phyloP scores from a whole-genome alignment of 1,140 invertebrate species.

The Cydia fagiglandana region DNA sequence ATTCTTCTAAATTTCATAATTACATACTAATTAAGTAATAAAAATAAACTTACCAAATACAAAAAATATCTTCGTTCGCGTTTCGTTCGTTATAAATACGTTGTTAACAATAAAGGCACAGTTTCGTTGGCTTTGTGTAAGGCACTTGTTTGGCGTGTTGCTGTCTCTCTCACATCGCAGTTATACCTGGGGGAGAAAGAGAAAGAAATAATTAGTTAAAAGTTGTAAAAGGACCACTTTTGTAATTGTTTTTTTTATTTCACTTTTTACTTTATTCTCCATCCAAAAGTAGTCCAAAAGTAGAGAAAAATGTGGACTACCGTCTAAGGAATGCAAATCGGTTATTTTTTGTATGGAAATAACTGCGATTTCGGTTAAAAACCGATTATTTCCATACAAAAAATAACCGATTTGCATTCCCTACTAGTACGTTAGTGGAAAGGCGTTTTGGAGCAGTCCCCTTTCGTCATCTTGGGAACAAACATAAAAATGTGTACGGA shows the following conservation, averaged over 20 bases:
- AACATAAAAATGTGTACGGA: not conserved
- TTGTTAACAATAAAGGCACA: conserved; percentile 44
- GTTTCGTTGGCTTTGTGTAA: conserved; percentile 47
- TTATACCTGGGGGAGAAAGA: conserved; percentile 56
- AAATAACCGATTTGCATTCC: too few species aligned
- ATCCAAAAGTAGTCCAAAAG: too few species aligned
- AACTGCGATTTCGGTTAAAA: too few species aligned
- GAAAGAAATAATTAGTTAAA: conserved; percentile 17
- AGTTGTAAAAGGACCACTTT: not conserved
- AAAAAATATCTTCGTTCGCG: conserved; percentile 34
- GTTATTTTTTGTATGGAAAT: too few species aligned
- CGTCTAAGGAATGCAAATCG: too few species aligned
- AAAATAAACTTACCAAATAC: conserved; percentile 9
- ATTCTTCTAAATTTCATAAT: too few species aligned
- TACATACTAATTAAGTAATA: too few species aligned
- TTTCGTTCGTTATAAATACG: conserved; percentile 44
- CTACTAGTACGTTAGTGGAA: too few species aligned
- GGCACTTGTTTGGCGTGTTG: conserved; percentile 59
- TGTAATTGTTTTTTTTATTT: too few species aligned
- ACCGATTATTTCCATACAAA: too few species aligned
- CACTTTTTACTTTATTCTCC: too few species aligned
- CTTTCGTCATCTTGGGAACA: not conserved
- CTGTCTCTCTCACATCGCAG: conserved; percentile 61
- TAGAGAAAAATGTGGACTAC: too few species aligned
- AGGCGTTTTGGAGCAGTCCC: not conserved